A percentile compares a stretch with the other conserved stretches of the same genome.
Conservation (phyloP, 2,797 vertebrate species). For the Sebastolobus alascanus region DNA sequence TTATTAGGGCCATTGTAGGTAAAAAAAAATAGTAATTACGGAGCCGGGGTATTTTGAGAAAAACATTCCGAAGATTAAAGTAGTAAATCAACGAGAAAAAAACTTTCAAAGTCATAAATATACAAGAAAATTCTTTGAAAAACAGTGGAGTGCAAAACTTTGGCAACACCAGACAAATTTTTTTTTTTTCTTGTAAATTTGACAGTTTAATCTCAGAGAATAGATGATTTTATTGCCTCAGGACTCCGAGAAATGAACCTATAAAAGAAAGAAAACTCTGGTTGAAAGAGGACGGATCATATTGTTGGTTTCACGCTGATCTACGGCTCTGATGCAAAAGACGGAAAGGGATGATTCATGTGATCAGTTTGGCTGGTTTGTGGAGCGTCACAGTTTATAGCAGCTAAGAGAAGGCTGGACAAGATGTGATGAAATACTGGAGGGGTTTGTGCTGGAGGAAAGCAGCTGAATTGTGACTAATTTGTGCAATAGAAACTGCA, state of each 20-base stretch:
- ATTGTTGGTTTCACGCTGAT: neutral
- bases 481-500: neutral
- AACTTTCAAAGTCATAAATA: too few relatives aligned
- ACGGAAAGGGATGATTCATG: neutral
- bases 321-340: neutral
- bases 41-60: too few relatives aligned
- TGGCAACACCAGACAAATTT: too few relatives aligned
- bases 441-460: neutral
- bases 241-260: neutral
- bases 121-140: too few relatives aligned
- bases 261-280: neutral
- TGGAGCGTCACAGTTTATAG: neutral
- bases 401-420: neutral
- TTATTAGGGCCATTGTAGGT: too few relatives aligned
- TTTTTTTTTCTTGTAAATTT: too few relatives aligned
- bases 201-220: too few relatives aligned
- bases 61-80: too few relatives aligned
- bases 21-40: too few relatives aligned
- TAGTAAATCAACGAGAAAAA: too few relatives aligned
- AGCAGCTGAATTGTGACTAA: neutral
- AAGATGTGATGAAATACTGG: neutral
- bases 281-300: neutral
- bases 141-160: too few relatives aligned
- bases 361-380: neutral
- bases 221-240: neutral